phyloP scores from a whole-genome alignment of 2,797 vertebrate genomes.

The Mormyrus hasselquistii region DNA sequence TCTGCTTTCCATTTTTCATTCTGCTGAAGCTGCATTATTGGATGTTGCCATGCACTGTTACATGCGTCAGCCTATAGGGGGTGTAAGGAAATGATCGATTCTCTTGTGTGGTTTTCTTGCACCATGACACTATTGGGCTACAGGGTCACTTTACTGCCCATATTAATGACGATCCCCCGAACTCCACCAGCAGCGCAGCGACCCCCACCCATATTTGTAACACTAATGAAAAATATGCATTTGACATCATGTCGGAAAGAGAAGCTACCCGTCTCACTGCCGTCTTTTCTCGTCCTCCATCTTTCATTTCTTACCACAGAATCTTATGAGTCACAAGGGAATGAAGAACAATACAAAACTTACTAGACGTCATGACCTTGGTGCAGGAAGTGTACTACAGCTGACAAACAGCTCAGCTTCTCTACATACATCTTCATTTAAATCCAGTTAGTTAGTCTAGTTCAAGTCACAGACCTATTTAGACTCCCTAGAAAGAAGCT shows the following conservation, averaged over 20 bases:
- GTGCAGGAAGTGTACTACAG: background rate
- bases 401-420: background rate
- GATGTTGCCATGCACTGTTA: background rate
- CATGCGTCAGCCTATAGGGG: background rate
- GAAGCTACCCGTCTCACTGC: background rate
- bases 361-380: background rate
- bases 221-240: background rate
- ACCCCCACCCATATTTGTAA: background rate
- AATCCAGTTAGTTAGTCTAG: background rate
- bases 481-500: background rate
- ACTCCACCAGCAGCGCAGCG: background rate
- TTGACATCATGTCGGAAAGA: background rate
- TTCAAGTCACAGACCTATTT: background rate
- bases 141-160: background rate
- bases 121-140: background rate
- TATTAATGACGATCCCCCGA: background rate
- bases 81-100: background rate
- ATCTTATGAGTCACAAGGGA: conserved; percentile 4
- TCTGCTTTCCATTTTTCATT: background rate
- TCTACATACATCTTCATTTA: background rate
- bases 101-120: background rate
- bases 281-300: background rate
- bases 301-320: background rate
- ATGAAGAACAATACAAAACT: background rate
- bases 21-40: background rate